Base-by-base conservation (phyloP, 1,140 invertebrate species). In the Rhynchophorus ferrugineus region DNA sequence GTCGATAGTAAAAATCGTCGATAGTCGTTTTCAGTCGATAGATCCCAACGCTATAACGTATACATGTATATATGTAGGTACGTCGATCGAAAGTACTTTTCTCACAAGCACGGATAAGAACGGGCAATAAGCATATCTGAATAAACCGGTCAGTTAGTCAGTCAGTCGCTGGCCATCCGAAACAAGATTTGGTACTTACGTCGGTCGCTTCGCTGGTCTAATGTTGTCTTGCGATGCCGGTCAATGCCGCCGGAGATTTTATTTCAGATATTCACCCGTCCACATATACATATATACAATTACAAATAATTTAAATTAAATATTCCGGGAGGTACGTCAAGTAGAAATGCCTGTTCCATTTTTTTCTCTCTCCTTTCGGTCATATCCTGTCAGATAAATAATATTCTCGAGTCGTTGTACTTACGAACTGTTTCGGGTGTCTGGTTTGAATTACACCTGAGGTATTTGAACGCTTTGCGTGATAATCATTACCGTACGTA, bases 271-370 rank as follows among this genome's bases (percentile, higher is more conserved):
- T 47, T 34, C 20, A 29, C 11, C 11, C 24, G 24, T 5, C 11
- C 24, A 11, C 24, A 54, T 19, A 42, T 42, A 13, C 13, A 36
- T 44, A 47, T 54, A 54, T 42, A 54, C 51, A 54, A 54, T 54
- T 54, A 54, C 51, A 54, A 47, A 42, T 42, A 54, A 54, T 54
- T 54, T 54, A 44, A 54, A 54, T 54, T 47, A 54, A 54, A 35
- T 47, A 47, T 54, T 42, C 46, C 44, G 13, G 22, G 34, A 50
- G 22, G 51, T 42, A 54, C 46, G 50, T 52, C 46, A 37, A 54
- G 51, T 46, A 54, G 44, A 34, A 42, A 47, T 54, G 24, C 5
- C 24, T 41, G 37, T 54, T 54, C 43, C 42, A 42, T 53, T 35
- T 47, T 54, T 54, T 47, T 46, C n/a, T 18, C 17, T 16, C 16